These are phyloP conservation scores for Whitmania pigra DNA, from an alignment of 1,140 invertebrate species.

Conservation along the genomic window DNA sequence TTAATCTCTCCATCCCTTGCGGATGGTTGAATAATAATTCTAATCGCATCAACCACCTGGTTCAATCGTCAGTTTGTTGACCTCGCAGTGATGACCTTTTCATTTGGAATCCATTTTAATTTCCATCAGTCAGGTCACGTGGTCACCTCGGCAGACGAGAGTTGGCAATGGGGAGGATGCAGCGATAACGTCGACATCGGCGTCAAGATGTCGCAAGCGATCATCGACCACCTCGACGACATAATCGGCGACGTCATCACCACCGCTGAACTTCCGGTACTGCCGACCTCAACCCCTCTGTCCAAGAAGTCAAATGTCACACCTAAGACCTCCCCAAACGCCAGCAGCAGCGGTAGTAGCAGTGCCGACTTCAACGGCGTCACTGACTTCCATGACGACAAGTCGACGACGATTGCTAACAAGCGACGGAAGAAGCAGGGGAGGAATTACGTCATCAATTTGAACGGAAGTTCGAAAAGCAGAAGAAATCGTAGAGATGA, in stretches of 20 bases:
- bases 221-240: conserved; percentile 1
- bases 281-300: not conserved
- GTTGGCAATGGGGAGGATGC: conserved; percentile 74
- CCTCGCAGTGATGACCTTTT: too few relatives aligned
- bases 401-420: too few relatives aligned
- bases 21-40: too few relatives aligned
- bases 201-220: conserved; percentile 70
- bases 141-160: conserved; percentile 5
- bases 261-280: not conserved
- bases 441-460: not conserved
- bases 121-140: not conserved
- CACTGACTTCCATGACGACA: not conserved
- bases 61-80: too few relatives aligned
- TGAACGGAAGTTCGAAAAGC: not conserved
- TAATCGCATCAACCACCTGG: too few relatives aligned
- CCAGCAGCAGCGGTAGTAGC: not conserved
- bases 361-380: not conserved
- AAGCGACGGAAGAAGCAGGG: not conserved
- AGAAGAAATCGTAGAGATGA: not conserved
- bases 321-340: not conserved
- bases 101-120: not conserved
- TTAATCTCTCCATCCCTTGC: too few relatives aligned
- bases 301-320: not conserved
- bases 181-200: conserved; percentile 88
- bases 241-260: not conserved